Evolutionary conservation across 1,140 invertebrate genomes (phyloP).

Genomic region (Copidosoma floridanum): DNA sequence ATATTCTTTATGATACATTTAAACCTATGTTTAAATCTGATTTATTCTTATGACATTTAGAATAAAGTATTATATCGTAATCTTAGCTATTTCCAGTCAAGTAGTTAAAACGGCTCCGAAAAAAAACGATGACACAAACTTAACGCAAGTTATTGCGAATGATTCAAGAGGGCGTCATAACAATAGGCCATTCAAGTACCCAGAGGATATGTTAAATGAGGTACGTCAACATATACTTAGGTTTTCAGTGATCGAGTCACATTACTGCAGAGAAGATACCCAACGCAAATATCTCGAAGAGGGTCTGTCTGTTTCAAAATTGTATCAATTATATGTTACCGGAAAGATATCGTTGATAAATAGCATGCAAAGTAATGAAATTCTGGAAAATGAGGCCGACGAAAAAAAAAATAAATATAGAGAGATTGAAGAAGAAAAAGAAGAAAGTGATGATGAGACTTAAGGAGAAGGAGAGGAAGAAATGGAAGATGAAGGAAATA

Average conservation of each 20-base stretch:
- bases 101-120: neutral
- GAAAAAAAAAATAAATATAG: no score
- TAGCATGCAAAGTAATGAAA: neutral
- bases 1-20: no score
- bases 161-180: neutral
- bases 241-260: neutral
- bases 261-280: neutral
- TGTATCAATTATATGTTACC: neutral
- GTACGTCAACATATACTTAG: neutral
- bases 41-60: neutral
- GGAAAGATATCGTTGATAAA: no score
- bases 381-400: neutral
- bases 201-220: neutral
- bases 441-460: neutral
- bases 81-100: neutral
- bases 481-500: no score
- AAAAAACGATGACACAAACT: neutral
- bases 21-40: no score
- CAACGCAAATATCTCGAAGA: neutral
- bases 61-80: neutral
- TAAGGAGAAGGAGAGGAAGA: neutral
- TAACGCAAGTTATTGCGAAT: neutral
- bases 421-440: neutral
- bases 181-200: neutral
- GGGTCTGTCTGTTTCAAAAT: neutral